A percentile compares a stretch with the other conserved stretches of the same genome.
Evolutionary conservation across 2,888 invertebrate genomes (phyloP).

Genomic region (Drosophila atripex): DNA sequence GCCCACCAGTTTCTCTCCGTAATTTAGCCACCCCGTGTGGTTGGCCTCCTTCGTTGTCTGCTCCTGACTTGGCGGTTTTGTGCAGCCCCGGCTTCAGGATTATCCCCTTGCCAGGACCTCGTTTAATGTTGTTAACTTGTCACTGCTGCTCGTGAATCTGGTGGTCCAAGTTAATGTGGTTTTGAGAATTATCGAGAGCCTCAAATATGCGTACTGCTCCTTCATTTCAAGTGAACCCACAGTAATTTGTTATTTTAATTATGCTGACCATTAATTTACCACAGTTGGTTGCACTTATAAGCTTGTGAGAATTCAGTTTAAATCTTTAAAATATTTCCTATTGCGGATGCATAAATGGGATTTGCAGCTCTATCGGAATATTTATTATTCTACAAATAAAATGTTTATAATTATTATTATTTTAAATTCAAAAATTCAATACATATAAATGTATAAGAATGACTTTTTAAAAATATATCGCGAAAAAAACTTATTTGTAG

Average conservation of each 20-base stretch:
- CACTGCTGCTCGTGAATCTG: conserved; percentile 8
- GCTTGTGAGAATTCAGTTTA: not conserved
- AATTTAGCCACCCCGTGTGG: conserved; percentile 28
- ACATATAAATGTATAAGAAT: no score
- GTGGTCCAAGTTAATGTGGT: conserved; percentile 1
- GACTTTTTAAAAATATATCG: no score
- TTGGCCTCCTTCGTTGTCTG: conserved; percentile 48
- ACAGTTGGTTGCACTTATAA: not conserved
- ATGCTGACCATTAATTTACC: not conserved
- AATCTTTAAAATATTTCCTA: not conserved
- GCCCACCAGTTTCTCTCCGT: conserved; percentile 4
- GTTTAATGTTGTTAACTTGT: conserved; percentile 58
- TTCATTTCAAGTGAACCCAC: not conserved
- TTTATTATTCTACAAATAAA: no score
- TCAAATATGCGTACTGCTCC: not conserved
- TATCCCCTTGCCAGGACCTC: conserved; percentile 58
- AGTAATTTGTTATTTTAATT: not conserved
- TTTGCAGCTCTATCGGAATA: no score
- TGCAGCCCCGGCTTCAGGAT: conserved; percentile 30
- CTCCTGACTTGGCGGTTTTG: conserved; percentile 59
- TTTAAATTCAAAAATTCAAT: no score
- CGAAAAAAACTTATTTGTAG: not conserved
- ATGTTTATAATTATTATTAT: no score
- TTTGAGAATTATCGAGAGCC: not conserved
- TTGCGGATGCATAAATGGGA: no score